Evolutionary conservation across 2,797 vertebrate genomes (phyloP).

Genomic region (Cyclura pinguis): DNA sequence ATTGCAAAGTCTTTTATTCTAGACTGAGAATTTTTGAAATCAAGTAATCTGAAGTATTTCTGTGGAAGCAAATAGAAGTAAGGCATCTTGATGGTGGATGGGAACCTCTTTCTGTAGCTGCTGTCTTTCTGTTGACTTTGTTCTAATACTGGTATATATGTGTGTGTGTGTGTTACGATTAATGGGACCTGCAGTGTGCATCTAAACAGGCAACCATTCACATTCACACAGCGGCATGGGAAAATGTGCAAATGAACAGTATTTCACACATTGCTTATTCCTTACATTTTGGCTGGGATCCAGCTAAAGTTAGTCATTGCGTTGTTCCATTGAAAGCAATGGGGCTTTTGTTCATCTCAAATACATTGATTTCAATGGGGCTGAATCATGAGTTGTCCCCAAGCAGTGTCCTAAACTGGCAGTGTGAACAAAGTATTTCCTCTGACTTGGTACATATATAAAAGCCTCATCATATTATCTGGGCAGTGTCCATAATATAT

Average conservation of each 20-base stretch:
- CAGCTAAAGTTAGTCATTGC: background rate
- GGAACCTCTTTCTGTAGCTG: background rate
- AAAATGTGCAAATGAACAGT: background rate
- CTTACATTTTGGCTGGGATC: background rate
- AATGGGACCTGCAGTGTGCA: background rate
- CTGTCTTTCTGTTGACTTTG: background rate
- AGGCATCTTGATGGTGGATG: background rate
- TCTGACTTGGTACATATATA: background rate
- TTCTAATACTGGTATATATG: too few relatives aligned
- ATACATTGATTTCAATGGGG: background rate
- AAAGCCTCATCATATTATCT: background rate
- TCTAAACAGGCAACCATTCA: background rate
- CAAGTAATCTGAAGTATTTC: background rate
- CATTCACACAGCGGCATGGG: background rate
- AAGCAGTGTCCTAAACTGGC: background rate
- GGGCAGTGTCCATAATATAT: background rate
- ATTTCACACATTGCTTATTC: background rate
- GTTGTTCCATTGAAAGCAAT: background rate
- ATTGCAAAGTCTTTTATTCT: too few relatives aligned
- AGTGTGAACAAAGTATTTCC: background rate
- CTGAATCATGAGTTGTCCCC: background rate
- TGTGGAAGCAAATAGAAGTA: background rate
- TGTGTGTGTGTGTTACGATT: too few relatives aligned
- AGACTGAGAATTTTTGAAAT: background rate
- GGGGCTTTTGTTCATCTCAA: background rate